Percentiles rank a stretch among this genome's conserved stretches.
These are phyloP conservation scores for Orchestia grillus DNA, from an alignment of 1,140 invertebrate genomes.

Conservation along the genomic window DNA sequence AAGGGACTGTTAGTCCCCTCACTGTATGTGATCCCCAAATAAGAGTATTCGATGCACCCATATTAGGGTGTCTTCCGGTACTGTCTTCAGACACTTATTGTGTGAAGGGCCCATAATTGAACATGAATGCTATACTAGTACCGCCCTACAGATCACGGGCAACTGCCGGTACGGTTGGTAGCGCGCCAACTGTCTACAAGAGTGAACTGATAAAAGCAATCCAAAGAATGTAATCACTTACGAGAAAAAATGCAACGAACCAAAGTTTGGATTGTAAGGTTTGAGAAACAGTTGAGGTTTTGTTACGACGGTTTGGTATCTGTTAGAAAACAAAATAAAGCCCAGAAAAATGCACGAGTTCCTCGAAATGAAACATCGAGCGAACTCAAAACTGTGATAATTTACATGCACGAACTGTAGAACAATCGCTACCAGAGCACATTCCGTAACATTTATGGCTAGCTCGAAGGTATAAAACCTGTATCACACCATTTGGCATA, in stretches of 20 bases:
- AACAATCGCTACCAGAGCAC: background rate
- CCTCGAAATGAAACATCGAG: background rate
- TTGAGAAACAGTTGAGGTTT: background rate
- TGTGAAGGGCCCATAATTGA: background rate
- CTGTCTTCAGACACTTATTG: no score
- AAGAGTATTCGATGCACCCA: no score
- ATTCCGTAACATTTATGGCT: background rate
- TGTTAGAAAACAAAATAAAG: background rate
- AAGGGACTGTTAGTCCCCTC: no score
- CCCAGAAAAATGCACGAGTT: constrained; percentile 7
- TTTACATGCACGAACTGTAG: background rate
- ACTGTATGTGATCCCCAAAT: no score
- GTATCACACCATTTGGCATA: constrained; percentile 7
- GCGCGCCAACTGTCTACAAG: no score
- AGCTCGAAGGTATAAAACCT: background rate
- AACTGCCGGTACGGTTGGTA: background rate
- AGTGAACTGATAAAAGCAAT: no score
- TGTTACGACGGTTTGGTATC: background rate
- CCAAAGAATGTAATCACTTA: background rate
- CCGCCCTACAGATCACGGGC: background rate
- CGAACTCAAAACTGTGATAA: background rate
- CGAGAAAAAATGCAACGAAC: background rate
- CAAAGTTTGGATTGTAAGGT: background rate
- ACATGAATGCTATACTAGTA: background rate
- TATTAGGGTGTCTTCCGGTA: no score